These are phyloP conservation scores for Zele albiditarsus DNA, from an alignment of 2,888 invertebrate species.

Conservation along the genomic window DNA sequence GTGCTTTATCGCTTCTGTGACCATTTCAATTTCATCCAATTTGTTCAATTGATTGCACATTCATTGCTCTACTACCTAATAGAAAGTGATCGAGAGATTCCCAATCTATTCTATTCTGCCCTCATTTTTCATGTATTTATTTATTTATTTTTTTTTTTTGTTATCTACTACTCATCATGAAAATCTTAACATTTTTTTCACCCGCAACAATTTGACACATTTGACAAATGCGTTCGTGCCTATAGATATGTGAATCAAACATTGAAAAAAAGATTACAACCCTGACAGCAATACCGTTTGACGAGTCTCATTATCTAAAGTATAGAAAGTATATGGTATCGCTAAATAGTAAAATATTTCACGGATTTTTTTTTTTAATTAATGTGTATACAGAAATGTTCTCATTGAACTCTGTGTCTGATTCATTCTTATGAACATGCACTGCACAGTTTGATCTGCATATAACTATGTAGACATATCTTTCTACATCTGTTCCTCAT, in stretches of 20 bases:
- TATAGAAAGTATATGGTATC: too few species aligned
- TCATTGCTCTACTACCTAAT: not conserved
- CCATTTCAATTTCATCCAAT: slow-evolving; percentile 1
- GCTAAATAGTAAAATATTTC: too few species aligned
- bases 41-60: not conserved
- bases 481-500: not conserved
- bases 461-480: too few species aligned
- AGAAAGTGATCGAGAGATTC: too few species aligned
- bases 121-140: not conserved
- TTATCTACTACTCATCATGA: not conserved
- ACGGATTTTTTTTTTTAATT: not conserved
- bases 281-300: too few species aligned
- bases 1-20: slow-evolving; percentile 7
- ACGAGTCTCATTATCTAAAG: too few species aligned
- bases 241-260: not conserved
- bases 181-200: not conserved
- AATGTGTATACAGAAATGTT: not conserved
- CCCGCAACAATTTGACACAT: not conserved
- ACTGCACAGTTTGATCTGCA: too few species aligned
- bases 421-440: too few species aligned
- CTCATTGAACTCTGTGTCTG: too few species aligned
- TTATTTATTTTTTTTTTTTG: not conserved
- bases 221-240: not conserved
- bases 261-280: too few species aligned
- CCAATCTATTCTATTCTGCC: not conserved